Conservation (phyloP, 2,888 invertebrate species). For the Pteria penguin region DNA sequence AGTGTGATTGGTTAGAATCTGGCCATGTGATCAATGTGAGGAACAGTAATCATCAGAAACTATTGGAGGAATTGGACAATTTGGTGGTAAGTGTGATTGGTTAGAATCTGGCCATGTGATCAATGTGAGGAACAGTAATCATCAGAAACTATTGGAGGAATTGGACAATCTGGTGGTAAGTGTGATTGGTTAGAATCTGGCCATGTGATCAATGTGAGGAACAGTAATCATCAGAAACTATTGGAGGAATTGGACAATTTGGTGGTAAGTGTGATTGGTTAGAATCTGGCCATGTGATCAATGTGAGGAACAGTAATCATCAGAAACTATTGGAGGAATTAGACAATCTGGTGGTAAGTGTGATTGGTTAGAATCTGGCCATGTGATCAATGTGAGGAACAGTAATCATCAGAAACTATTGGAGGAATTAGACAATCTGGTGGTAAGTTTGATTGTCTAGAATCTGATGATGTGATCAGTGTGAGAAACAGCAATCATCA, state of each 20-base stretch:
- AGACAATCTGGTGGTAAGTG: constrained; percentile 87
- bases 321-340: constrained; percentile 89
- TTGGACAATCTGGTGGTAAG: constrained; percentile 88
- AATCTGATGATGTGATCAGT: constrained; percentile 90
- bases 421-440: constrained; percentile 87
- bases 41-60: not conserved
- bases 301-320: constrained; percentile 96
- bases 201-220: constrained; percentile 85
- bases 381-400: constrained; percentile 91
- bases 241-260: constrained; percentile 89
- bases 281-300: constrained; percentile 14
- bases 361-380: constrained; percentile 95
- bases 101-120: not conserved
- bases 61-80: not conserved
- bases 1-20: too few relatives aligned
- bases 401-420: constrained; percentile 90
- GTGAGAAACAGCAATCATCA: constrained; percentile 92
- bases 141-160: constrained; percentile 88
- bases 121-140: constrained; percentile 91
- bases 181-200: not conserved
- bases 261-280: constrained; percentile 82
- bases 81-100: constrained; percentile 3
- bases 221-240: constrained; percentile 90
- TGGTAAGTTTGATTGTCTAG: too few relatives aligned
- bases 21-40: not conserved